Evolutionary conservation across 2,797 vertebrate species (phyloP).

Genomic region (Hydrocynus forskahlii): DNA sequence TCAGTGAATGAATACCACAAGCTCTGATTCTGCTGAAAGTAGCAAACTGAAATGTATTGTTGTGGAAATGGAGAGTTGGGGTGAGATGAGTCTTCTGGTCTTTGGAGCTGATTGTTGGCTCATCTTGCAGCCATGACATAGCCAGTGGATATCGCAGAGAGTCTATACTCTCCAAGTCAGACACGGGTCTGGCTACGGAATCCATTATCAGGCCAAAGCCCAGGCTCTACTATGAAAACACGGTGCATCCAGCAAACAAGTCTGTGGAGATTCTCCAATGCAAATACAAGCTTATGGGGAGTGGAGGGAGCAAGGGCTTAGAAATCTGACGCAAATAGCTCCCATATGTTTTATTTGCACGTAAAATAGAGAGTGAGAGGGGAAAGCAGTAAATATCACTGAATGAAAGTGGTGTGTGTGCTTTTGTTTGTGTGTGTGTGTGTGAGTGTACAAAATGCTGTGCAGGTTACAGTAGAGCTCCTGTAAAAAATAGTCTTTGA

Average conservation of each 20-base stretch:
- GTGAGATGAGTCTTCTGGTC: neutral
- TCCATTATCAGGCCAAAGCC: conserved; percentile 22
- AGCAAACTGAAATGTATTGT: neutral
- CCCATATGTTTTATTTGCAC: conserved; percentile 51
- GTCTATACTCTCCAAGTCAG: conserved; percentile 14
- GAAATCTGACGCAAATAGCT: conserved; percentile 47
- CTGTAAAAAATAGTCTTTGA: conserved; percentile 32
- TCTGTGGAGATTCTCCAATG: conserved; percentile 49
- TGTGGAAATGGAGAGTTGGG: neutral
- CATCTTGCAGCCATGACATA: neutral
- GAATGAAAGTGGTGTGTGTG: conserved; percentile 3
- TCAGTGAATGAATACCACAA: neutral
- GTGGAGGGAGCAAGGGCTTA: conserved; percentile 4
- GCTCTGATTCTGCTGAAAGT: neutral
- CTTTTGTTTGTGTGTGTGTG: neutral
- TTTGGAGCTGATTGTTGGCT: conserved; percentile 10
- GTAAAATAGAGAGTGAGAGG: conserved; percentile 4
- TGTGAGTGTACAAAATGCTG: neutral
- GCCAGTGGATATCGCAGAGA: conserved; percentile 23
- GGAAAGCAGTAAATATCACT: conserved; percentile 20
- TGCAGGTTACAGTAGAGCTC: conserved; percentile 10
- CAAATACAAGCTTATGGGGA: conserved; percentile 37
- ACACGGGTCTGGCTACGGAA: conserved; percentile 28
- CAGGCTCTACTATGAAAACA: conserved; percentile 40
- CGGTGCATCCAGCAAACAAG: conserved; percentile 23